Evolutionary conservation across 2,113 vertebrate species (phyloP).

Genomic region (Trochalopteron elliotii): DNA sequence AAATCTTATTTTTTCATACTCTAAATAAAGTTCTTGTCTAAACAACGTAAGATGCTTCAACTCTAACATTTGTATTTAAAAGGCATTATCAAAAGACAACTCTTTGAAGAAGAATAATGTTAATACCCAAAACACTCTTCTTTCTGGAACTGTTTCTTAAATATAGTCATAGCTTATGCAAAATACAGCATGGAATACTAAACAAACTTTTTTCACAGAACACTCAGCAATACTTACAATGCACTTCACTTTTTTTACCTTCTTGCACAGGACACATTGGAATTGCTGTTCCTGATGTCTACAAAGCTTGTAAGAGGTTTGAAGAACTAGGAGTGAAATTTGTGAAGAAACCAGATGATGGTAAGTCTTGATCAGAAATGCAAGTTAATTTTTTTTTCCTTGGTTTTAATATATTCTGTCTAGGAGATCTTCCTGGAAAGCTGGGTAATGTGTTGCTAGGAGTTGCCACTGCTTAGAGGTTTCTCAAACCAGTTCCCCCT

Average conservation of each 20-base stretch:
- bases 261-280: constrained; percentile 89
- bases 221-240: neutral
- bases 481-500: neutral
- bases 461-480: neutral
- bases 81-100: neutral
- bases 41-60: neutral
- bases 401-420: neutral
- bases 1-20: neutral
- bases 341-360: constrained; percentile 95
- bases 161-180: neutral
- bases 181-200: neutral
- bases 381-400: neutral
- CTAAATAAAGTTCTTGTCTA: neutral
- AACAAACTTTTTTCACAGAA: neutral
- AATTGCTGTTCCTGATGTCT: constrained; percentile 93
- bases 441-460: neutral
- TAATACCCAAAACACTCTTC: neutral
- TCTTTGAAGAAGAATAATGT: neutral
- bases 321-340: constrained; percentile 93
- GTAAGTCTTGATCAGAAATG: constrained; percentile 69
- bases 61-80: neutral
- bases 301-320: constrained; percentile 90
- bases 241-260: neutral
- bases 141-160: neutral
- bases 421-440: neutral